Percentiles rank a stretch among this genome's conserved stretches.
Conservation (phyloP, 2,797 vertebrate species). For the Paedocypris micromegethes region DNA sequence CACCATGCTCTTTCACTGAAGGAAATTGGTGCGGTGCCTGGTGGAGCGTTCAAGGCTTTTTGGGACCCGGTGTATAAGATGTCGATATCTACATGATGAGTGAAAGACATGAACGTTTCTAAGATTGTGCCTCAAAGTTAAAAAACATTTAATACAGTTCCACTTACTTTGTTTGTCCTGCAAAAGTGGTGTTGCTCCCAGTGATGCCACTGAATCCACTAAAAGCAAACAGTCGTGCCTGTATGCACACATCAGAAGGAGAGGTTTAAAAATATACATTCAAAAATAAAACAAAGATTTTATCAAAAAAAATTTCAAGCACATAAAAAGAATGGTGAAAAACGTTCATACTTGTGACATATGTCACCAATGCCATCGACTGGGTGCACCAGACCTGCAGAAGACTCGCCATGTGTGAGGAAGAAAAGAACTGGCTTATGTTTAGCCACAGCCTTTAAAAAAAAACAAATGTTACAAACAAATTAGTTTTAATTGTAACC, state of each 20-base stretch:
- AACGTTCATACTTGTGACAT: slow-evolving; percentile 78
- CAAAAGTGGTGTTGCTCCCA: slow-evolving; percentile 84
- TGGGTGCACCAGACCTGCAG: slow-evolving; percentile 84
- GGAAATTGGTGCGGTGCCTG: slow-evolving; percentile 86
- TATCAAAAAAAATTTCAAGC: neutral
- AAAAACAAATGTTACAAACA: neutral
- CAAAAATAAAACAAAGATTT: neutral
- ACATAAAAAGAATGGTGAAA: neutral
- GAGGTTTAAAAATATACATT: neutral
- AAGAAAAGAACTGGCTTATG: slow-evolving; percentile 86
- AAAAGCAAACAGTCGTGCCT: slow-evolving; percentile 88
- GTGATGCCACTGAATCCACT: slow-evolving; percentile 87
- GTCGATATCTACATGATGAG: slow-evolving; percentile 75
- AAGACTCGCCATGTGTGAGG: slow-evolving; percentile 92
- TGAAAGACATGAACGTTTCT: neutral
- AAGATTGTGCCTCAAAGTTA: neutral
- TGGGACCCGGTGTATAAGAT: slow-evolving; percentile 88
- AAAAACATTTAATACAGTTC: neutral
- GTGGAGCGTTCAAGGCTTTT: slow-evolving; percentile 86
- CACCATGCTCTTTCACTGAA: slow-evolving; percentile 90
- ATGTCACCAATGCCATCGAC: slow-evolving; percentile 84
- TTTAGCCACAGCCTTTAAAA: slow-evolving; percentile 70
- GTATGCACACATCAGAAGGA: slow-evolving; percentile 20
- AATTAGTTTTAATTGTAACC: slow-evolving; percentile 5
- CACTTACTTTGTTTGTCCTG: slow-evolving; percentile 92